phyloP scores from a whole-genome alignment of 1,140 invertebrate genomes.

The Nebria ingens region DNA sequence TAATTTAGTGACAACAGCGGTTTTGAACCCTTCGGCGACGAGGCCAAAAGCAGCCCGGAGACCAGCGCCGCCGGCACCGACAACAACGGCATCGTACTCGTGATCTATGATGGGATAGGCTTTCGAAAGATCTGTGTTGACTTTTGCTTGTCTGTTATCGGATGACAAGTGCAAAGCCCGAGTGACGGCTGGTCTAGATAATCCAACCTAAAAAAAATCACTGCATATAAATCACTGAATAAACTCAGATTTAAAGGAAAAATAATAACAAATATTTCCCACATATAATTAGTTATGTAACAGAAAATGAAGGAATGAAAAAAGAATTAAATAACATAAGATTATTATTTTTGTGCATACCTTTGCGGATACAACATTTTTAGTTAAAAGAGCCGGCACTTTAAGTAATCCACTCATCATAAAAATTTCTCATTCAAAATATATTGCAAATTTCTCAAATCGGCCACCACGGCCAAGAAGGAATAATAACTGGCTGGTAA shows the following conservation, averaged over 20 bases:
- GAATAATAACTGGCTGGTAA: too few relatives aligned
- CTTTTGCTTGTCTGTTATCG: slow-evolving; percentile 13
- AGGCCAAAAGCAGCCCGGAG: slow-evolving; percentile 82
- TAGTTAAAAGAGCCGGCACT: background rate
- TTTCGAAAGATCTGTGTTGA: slow-evolving; percentile 12
- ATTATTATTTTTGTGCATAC: background rate
- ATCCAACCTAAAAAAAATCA: slow-evolving; percentile 11
- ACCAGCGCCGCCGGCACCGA: slow-evolving; percentile 88
- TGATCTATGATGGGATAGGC: slow-evolving; percentile 74
- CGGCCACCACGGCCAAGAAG: background rate
- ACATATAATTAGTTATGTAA: slow-evolving; percentile 6
- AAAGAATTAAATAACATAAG: background rate
- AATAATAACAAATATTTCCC: background rate
- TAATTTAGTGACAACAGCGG: slow-evolving; percentile 86
- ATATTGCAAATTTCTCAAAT: background rate
- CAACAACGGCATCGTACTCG: slow-evolving; percentile 84
- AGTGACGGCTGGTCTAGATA: slow-evolving; percentile 5
- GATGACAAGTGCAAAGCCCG: slow-evolving; percentile 11
- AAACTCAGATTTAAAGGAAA: background rate
- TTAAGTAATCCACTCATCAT: background rate
- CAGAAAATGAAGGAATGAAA: background rate
- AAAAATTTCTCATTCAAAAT: background rate
- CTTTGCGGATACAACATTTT: background rate
- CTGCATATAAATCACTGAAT: background rate
- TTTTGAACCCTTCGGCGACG: slow-evolving; percentile 82